Base-by-base conservation (phyloP, 2,888 invertebrate genomes). In the Copidosoma aretas region DNA sequence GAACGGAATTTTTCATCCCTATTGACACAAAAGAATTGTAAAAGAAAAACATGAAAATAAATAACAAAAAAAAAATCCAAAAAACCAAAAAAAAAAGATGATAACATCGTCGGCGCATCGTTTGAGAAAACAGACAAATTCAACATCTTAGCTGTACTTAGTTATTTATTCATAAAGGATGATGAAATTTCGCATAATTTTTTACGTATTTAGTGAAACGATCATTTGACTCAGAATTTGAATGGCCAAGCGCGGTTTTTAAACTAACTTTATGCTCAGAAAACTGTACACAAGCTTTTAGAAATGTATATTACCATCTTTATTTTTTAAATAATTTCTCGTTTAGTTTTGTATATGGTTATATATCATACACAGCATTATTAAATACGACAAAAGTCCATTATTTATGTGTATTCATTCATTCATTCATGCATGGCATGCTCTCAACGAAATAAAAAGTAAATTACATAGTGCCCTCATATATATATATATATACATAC, bases 81-180 rank as follows among this genome's bases (percentile, higher is more conserved):
- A 32, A 32, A 32, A 5, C n/a, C n/a, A 32, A 32, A 32, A 32
- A 32, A 32, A 32, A 32, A 32, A 5, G 3, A 32, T 32, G 3
- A 32, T 32, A 52, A 52, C 41, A 46, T 66, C 66, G 62, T 71
- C 64, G 64, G 49, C 64, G 54, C 59, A 59, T 65, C 67, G 61
- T 67, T 71, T 52, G n/a, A 60, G 54, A 15, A 46, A 46, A 46
- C 12, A 62, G 60, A 67, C 54, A 67, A 71, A 71, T 60, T 65
- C 59, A 67, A 71, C 60, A 52, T 51, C 60, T 57, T 68, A 68
- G 68, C 60, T 63, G 54, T 71, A 71, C 51, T 68, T 32, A 8
- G n/a, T n/a, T 68, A 71, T 71, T 71, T 68, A 71, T 71, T 68
- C 67, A 71, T 60, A 53, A 64, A 64, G 17, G 43, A 64, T 61